Evolutionary conservation across 2,113 vertebrate species (phyloP).

Genomic region (Talpa occidentalis): DNA sequence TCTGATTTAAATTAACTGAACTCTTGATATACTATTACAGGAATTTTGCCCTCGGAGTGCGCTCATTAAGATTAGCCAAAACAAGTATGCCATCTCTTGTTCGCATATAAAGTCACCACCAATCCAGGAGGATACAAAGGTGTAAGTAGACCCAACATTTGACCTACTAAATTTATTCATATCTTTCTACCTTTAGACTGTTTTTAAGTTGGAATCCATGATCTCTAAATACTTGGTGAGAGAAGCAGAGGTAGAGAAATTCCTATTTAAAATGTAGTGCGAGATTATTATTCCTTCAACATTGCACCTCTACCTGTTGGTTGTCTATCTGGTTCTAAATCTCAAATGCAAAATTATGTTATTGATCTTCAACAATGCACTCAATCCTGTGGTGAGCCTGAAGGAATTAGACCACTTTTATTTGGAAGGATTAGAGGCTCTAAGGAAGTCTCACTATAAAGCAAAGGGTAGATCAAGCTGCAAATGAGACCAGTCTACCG

Average conservation of each 20-base stretch:
- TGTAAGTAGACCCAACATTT: conserved; percentile 83
- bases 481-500: not conserved
- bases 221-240: not conserved
- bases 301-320: not conserved
- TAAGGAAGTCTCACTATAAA: not conserved
- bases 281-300: not conserved
- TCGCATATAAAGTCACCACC: conserved; percentile 84
- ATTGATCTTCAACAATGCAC: not conserved
- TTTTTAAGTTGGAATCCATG: not conserved
- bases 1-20: conserved; percentile 33
- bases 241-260: not conserved
- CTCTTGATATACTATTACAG: conserved; percentile 80
- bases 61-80: conserved; percentile 90
- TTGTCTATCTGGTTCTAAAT: not conserved
- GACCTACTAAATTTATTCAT: not conserved
- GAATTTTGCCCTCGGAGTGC: conserved; percentile 85
- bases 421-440: not conserved
- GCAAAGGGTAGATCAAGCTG: not conserved
- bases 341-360: not conserved
- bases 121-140: conserved; percentile 61
- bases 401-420: not conserved
- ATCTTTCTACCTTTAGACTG: not conserved
- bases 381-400: not conserved
- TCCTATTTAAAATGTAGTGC: not conserved
- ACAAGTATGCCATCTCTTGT: conserved; percentile 85